These are phyloP conservation scores for Epinotia nisella DNA, from an alignment of 2,888 invertebrate species.

Conservation along the genomic window DNA sequence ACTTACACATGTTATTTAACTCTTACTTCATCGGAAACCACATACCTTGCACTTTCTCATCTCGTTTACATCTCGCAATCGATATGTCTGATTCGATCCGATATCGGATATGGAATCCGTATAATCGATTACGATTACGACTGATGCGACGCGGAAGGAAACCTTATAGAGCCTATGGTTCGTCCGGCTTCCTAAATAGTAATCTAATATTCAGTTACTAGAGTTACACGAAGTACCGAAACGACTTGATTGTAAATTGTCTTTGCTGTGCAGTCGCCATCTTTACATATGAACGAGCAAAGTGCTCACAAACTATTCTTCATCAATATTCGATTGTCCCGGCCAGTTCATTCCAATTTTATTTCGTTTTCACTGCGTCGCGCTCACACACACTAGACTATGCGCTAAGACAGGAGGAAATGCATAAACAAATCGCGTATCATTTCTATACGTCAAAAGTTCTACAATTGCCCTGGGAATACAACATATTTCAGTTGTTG, in stretches of 20 bases:
- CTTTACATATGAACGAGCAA: too few relatives aligned
- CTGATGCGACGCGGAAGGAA: constrained; percentile 57
- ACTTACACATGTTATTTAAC: constrained; percentile 27
- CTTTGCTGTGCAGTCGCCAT: not conserved
- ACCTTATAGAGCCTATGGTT: constrained; percentile 55
- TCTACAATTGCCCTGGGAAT: too few relatives aligned
- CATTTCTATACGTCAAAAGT: too few relatives aligned
- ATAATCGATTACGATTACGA: constrained; percentile 50
- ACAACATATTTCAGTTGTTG: too few relatives aligned
- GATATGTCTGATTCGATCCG: constrained; percentile 35
- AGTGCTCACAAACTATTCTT: too few relatives aligned
- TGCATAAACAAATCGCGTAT: too few relatives aligned
- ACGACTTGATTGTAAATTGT: not conserved
- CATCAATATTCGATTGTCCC: too few relatives aligned
- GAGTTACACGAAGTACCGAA: not conserved
- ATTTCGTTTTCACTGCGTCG: too few relatives aligned
- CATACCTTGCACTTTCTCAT: constrained; percentile 36
- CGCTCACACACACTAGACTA: too few relatives aligned
- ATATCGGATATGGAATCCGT: constrained; percentile 46
- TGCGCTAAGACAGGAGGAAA: too few relatives aligned
- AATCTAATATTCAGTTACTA: constrained; percentile 48
- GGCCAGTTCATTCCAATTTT: too few relatives aligned
- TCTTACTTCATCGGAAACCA: constrained; percentile 13
- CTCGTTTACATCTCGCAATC: constrained; percentile 29
- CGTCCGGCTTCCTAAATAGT: constrained; percentile 52